Conservation (phyloP, 2,797 vertebrate genomes). For the Thunnus albacares region DNA sequence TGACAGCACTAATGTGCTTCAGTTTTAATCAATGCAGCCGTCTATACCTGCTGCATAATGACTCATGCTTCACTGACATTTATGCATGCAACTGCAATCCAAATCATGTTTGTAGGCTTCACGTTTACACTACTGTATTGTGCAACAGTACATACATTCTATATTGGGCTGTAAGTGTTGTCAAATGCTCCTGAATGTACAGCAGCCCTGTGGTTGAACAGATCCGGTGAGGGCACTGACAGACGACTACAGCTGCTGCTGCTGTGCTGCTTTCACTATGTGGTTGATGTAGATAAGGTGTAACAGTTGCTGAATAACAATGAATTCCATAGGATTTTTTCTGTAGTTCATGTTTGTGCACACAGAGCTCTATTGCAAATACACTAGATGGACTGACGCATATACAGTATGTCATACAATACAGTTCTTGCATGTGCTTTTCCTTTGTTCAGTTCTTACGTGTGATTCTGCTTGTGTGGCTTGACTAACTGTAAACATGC, state of each 20-base stretch:
- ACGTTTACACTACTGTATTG: slow-evolving; percentile 12
- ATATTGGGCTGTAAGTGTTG: not conserved
- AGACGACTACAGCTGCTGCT: not conserved
- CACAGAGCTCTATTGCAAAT: not conserved
- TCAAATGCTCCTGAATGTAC: not conserved
- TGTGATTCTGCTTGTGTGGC: not conserved
- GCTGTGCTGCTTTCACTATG: not conserved
- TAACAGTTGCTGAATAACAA: not conserved
- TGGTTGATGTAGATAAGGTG: not conserved
- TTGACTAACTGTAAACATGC: slow-evolving; percentile 7
- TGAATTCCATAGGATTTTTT: not conserved
- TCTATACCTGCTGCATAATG: not conserved
- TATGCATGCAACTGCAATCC: slow-evolving; percentile 18
- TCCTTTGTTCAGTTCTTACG: not conserved
- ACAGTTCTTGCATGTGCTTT: not conserved
- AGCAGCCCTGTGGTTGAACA: not conserved
- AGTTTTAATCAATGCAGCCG: slow-evolving; percentile 42
- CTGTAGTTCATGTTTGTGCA: not conserved
- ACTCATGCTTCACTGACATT: slow-evolving; percentile 30
- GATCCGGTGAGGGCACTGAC: not conserved
- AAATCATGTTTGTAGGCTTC: slow-evolving; percentile 23
- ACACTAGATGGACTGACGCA: not conserved
- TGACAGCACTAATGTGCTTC: slow-evolving; percentile 39
- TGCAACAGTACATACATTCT: not conserved
- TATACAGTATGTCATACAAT: too few species aligned